Evolutionary conservation across 2,113 vertebrate genomes (phyloP), one percentile per base, ranked within the genome.

Genomic region (Natator depressus): DNA sequence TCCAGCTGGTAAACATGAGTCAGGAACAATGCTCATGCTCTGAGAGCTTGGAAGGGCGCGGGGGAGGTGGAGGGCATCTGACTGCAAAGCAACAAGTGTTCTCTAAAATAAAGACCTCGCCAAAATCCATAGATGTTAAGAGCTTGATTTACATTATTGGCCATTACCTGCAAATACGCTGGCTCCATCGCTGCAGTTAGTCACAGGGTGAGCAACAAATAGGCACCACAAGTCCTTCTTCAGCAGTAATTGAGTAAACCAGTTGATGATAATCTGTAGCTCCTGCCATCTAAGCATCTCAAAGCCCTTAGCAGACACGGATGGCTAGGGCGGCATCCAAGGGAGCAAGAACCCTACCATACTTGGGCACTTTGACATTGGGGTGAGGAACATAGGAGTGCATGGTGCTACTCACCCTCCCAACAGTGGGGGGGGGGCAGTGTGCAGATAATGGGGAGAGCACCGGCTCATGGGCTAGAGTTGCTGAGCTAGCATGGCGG

Each of bases 1-100:
- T 86, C 54, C 78, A 94, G 90, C 96, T 91, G 91, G 79, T 93
- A 96, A 96, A 90, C 80, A 42, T 87, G 94, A 97, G 91, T 97
- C 95, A 96, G 91, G 89, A 92, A 38, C 24, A 93, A 62, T 85
- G 49, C 38, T 85, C 57, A 62, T 87, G 49, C n/a, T 82, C 53
- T 2, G 5, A 35, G 79, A 87, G 20, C 51, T 82, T 75, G 78
- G 57, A 62, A 12, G 27, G 1, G 27, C 50, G 19, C 3, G 24
- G 9, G 9, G 24, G 24, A 4, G 57, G 9, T 25, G 80, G 87
- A 88, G 47, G 38, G 89, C 38, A 91, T 84, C 8, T 65, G 83
- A 31, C 80, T 93, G 8, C 47, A 91, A 29, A 95, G 75, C 89
- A 90, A n/a, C 5, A 1, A 88, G 8, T 24, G 86, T 22, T 16